These are phyloP conservation scores for Hylia prasina DNA, from an alignment of 2,113 vertebrate genomes.

Conservation along the genomic window DNA sequence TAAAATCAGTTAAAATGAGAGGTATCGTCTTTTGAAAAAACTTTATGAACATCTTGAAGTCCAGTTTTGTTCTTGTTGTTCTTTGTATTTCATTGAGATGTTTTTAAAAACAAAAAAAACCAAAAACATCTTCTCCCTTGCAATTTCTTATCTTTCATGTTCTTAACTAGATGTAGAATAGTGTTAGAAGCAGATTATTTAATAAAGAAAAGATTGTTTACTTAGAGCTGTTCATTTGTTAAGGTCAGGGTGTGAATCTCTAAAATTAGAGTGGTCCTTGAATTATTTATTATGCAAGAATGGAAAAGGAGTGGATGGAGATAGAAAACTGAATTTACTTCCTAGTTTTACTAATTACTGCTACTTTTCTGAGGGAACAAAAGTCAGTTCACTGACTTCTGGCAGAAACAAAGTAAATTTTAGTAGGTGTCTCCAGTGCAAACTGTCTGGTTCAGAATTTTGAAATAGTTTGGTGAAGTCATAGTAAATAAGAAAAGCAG, in stretches of 20 bases:
- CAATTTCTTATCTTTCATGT: background rate
- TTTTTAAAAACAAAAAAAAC: background rate
- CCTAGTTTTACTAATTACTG: background rate
- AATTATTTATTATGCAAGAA: background rate
- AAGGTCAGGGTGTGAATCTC: background rate
- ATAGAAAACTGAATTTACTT: background rate
- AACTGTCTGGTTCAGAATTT: background rate
- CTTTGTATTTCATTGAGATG: background rate
- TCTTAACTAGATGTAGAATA: background rate
- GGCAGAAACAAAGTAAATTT: background rate
- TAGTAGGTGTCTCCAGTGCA: background rate
- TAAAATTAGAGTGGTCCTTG: background rate
- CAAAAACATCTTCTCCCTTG: fast-evolving
- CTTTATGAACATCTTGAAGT: background rate
- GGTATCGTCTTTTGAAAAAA: background rate
- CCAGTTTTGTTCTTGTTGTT: background rate
- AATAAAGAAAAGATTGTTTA: background rate
- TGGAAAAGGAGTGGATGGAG: background rate
- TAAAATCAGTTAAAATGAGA: background rate
- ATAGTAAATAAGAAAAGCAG: background rate
- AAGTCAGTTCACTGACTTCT: background rate
- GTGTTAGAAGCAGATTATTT: background rate
- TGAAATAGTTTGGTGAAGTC: background rate
- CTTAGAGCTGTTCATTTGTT: background rate
- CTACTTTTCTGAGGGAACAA: background rate